A percentile compares a stretch with the other conserved stretches of the same genome.
These are phyloP conservation scores for Triops cancriformis DNA, from an alignment of 1,140 invertebrate species.

Conservation along the genomic window DNA sequence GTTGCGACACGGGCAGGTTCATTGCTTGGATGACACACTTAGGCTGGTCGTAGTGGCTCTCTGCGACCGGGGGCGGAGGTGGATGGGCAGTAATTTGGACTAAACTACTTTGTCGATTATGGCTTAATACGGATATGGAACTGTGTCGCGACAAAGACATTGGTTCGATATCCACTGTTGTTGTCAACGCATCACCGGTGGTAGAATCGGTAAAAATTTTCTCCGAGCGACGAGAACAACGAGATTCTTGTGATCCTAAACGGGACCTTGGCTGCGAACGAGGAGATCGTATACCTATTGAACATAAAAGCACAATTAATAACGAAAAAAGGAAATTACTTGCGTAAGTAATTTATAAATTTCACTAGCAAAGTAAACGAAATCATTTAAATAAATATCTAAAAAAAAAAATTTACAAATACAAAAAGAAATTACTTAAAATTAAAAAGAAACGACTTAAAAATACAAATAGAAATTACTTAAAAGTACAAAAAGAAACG, in stretches of 20 bases:
- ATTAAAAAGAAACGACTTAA: slow-evolving; percentile 1
- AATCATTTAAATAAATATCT: too few species aligned
- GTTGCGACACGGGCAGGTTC: not conserved
- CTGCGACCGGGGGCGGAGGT: not conserved
- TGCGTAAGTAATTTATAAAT: too few species aligned
- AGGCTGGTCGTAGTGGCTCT: not conserved
- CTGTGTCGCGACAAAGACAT: not conserved
- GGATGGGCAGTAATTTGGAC: not conserved
- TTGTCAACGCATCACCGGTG: not conserved
- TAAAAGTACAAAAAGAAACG: too few species aligned
- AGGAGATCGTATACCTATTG: not conserved
- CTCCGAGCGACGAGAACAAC: not conserved
- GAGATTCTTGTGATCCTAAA: not conserved
- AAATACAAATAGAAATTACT: too few species aligned
- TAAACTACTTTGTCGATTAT: not conserved
- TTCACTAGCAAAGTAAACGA: too few species aligned
- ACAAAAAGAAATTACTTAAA: too few species aligned
- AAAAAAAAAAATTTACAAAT: not conserved
- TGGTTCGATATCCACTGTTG: not conserved
- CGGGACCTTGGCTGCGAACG: not conserved
- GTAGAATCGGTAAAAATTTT: not conserved
- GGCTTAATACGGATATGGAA: not conserved
- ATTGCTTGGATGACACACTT: slow-evolving; percentile 7
- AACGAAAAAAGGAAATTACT: too few species aligned
- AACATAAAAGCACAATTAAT: not conserved